Base-by-base conservation (phyloP, 2,888 invertebrate genomes). In the Tipula vernalis region DNA sequence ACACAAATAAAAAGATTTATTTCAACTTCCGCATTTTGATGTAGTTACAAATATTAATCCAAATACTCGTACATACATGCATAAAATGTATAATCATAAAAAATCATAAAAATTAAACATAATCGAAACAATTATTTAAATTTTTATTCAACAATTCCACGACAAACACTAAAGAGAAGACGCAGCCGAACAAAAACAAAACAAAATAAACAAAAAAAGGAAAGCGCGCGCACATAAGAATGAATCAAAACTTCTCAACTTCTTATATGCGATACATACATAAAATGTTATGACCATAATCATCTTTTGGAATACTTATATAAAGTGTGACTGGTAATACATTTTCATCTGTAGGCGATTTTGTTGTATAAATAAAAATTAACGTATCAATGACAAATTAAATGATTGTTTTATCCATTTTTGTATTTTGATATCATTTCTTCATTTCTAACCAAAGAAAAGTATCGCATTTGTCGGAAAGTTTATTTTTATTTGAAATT, bases 91-190 rank as follows among this genome's bases (percentile, higher is more conserved):
- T 28, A 28, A 71, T 71, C 71, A 71, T 71, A 71, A 71, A 28
- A 71, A 71, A 57, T 57, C 51, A 57, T 57, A 57, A 71, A 71
- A 71, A 28, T 71, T 71, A 71, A 71, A 71, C 71, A 71, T 71
- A 71, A 71, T 71, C 71, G 71, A 71, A 71, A 71, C 71, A 71
- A 71, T 71, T 71, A 71, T 71, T 71, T 71, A 71, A 71, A 71
- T 18, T 71, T 71, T 10, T 28, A 28, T 28, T 28, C 2, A 28
- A 28, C 71, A 71, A 28, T 10, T 71, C 71, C 10, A 18, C 28
- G 8, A 71, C 28, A 15, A 12, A 44, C 44, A 10, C 6, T 10
- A 44, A 44, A 44, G 3, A 44, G 5, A 39, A 39, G 39, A 39
- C 6, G 39, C 6, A 28, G 28, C 28, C 28, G 28, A 28, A 28